Evolutionary conservation across 2,888 invertebrate genomes (phyloP), one percentile per base, ranked within the genome.

Genomic region (Sylvicola fuscatus): DNA sequence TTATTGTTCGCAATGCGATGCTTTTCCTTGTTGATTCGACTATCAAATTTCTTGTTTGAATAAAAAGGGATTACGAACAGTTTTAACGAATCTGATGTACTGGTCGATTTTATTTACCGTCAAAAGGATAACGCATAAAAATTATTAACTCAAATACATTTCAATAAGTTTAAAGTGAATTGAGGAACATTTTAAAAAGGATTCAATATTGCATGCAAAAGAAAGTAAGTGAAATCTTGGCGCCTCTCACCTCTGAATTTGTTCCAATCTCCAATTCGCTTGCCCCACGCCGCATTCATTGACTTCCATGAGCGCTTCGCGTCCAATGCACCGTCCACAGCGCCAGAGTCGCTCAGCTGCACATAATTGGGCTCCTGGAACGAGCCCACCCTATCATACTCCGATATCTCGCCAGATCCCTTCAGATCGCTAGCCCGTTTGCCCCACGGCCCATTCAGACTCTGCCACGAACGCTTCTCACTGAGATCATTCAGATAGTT

Each of bases 211-310:
- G n/a, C n/a, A n/a, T n/a, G n/a, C n/a, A n/a, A n/a, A n/a, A n/a
- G n/a, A n/a, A n/a, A n/a, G n/a, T n/a, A n/a, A n/a, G n/a, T n/a
- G n/a, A n/a, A n/a, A n/a, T n/a, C n/a, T n/a, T n/a, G n/a, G n/a
- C n/a, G n/a, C n/a, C n/a, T n/a, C 49, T 44, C 43, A 65, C 66
- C 68, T 51, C 64, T 54, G 46, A 67, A 66, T 49, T 65, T 68
- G 40, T 64, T 65, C 69, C 70, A 70, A 42, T 60, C 55, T 3
- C 33, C 36, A 4, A 71, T 67, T 38, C 77, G 62, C 57, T 79
- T 79, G 46, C 78, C 79, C 78, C 78, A 79, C 13, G 73, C 70
- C n/a, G 68, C 72, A 49, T 70, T 70, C 51, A 77, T 65, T 32
- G 70, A 66, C 8, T 67, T 70, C 78, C 78, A 78, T 34, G 68